Conservation (phyloP, 2,888 invertebrate genomes). For the Agrilus mali region DNA sequence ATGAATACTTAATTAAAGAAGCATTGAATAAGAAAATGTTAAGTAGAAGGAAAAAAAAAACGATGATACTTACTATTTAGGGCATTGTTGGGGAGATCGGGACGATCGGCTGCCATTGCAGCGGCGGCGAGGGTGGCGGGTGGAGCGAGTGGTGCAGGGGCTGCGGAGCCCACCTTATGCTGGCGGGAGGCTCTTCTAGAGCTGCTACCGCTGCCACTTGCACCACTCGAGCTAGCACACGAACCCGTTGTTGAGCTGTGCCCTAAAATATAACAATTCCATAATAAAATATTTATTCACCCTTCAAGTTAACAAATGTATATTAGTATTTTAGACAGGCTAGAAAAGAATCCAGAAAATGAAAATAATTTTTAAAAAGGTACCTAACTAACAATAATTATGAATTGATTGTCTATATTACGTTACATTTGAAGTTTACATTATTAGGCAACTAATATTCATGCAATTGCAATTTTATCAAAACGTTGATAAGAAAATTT, state of each 20-base stretch:
- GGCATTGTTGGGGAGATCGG: slow-evolving; percentile 30
- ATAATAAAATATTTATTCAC: too few relatives aligned
- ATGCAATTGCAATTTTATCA: too few relatives aligned
- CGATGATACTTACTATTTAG: slow-evolving; percentile 23
- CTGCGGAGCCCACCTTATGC: slow-evolving; percentile 31
- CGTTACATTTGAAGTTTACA: too few relatives aligned
- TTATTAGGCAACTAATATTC: too few relatives aligned
- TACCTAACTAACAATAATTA: too few relatives aligned
- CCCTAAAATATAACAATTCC: slow-evolving; percentile 16
- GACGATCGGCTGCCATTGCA: slow-evolving; percentile 31
- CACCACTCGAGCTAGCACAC: slow-evolving; percentile 46
- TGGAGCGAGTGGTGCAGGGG: slow-evolving; percentile 25
- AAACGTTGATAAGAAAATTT: too few relatives aligned
- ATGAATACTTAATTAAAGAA: too few relatives aligned
- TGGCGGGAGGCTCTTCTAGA: slow-evolving; percentile 31
- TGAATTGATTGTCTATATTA: too few relatives aligned
- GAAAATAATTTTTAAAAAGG: too few relatives aligned
- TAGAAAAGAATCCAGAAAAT: too few relatives aligned
- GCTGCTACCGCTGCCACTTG: slow-evolving; percentile 37
- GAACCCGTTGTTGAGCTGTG: slow-evolving; percentile 48
- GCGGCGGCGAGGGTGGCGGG: slow-evolving; percentile 19
- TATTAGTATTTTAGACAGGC: too few relatives aligned
- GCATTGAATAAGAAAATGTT: not conserved
- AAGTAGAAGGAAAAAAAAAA: not conserved
- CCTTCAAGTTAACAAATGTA: too few relatives aligned